These are phyloP conservation scores for Papilio machaon DNA, from an alignment of 1,140 invertebrate genomes.

Conservation along the genomic window DNA sequence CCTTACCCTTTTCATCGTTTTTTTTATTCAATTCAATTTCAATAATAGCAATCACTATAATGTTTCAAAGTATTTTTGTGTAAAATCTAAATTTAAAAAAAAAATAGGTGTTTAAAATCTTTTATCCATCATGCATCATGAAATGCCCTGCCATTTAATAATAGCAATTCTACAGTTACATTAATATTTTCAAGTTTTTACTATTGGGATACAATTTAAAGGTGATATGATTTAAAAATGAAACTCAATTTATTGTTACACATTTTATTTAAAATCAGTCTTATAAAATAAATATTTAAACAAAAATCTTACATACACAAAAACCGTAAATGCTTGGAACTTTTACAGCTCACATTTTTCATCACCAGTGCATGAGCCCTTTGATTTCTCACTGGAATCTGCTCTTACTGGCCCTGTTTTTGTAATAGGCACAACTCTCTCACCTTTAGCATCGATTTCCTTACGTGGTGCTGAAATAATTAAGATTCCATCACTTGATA, in stretches of 20 bases:
- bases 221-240: background rate
- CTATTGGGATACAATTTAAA: background rate
- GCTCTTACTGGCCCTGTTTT: slow-evolving; percentile 22
- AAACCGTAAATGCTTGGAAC: background rate
- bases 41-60: background rate
- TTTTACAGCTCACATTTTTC: slow-evolving; percentile 30
- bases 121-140: background rate
- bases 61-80: background rate
- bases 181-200: background rate
- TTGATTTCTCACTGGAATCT: slow-evolving; percentile 16
- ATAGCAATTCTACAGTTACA: background rate
- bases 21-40: no score
- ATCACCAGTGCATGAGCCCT: background rate
- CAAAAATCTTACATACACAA: background rate
- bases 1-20: background rate
- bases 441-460: slow-evolving; percentile 33
- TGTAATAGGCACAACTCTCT: slow-evolving; percentile 28
- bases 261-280: slow-evolving; percentile 33
- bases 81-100: no score
- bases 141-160: background rate
- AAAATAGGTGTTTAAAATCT: no score
- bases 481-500: slow-evolving; percentile 48
- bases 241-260: background rate
- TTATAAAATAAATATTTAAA: slow-evolving; percentile 10
- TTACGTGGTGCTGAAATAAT: slow-evolving; percentile 44